Percentiles rank a stretch among this genome's conserved stretches.
phyloP scores from a whole-genome alignment of 2,797 vertebrate genomes.

The Caiman crocodilus region DNA sequence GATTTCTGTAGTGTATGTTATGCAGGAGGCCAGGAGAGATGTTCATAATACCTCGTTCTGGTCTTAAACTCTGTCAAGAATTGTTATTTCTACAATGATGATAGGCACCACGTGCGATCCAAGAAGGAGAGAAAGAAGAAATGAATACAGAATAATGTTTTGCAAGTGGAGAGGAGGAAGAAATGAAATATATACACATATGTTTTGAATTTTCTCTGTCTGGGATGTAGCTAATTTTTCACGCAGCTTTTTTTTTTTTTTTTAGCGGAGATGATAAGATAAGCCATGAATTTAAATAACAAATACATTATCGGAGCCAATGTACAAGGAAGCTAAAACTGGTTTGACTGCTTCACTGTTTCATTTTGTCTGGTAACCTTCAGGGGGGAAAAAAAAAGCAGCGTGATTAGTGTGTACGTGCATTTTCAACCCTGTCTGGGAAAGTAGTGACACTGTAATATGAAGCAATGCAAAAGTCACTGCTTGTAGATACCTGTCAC shows the following conservation, averaged over 20 bases:
- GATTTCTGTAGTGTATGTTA: neutral
- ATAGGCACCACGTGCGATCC: neutral
- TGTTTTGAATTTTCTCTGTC: neutral
- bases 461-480: neutral
- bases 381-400: neutral
- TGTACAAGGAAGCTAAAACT: neutral
- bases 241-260: neutral
- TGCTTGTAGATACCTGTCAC: neutral
- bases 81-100: neutral
- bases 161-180: neutral
- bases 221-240: constrained; percentile 15
- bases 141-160: neutral
- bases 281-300: constrained; percentile 14
- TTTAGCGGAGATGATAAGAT: neutral
- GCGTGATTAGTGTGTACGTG: neutral
- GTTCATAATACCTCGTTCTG: neutral
- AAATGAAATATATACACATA: neutral
- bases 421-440: neutral
- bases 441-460: neutral
- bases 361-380: constrained; percentile 16
- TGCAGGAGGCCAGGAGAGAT: fast-evolving
- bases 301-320: neutral
- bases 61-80: neutral
- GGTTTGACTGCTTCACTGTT: neutral
- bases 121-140: neutral